These are phyloP conservation scores for Sebastes oblongus DNA, from an alignment of 2,797 vertebrate genomes.

Conservation along the genomic window DNA sequence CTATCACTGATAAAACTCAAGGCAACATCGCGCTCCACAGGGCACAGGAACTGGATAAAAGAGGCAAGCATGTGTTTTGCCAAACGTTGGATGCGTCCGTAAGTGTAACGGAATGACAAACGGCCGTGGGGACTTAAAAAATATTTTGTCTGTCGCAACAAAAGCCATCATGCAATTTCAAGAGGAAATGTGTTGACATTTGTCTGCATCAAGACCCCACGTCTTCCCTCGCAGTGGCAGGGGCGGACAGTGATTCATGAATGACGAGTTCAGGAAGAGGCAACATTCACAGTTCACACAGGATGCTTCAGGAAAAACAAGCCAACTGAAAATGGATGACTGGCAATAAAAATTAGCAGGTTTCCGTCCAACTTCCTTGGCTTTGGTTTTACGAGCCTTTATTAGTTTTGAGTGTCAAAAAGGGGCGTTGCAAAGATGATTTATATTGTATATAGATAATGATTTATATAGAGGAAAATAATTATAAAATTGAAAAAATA, in stretches of 20 bases:
- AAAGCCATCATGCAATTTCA: constrained; percentile 35
- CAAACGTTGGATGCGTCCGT: background rate
- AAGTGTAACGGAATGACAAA: constrained; percentile 17
- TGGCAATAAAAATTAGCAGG: constrained; percentile 60
- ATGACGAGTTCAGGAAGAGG: constrained; percentile 70
- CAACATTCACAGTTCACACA: constrained; percentile 73
- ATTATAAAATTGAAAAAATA: background rate
- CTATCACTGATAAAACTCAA: background rate
- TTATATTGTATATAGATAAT: background rate
- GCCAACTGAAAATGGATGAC: constrained; percentile 55
- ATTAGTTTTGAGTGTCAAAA: constrained; percentile 17
- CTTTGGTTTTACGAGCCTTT: constrained; percentile 29
- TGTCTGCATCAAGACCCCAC: constrained; percentile 36
- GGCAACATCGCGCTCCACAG: background rate
- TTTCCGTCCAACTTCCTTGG: constrained; percentile 47
- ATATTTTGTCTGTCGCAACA: constrained; percentile 46
- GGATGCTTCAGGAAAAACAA: constrained; percentile 69
- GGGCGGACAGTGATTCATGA: constrained; percentile 62
- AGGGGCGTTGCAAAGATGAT: background rate
- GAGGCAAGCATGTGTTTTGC: constrained; percentile 1
- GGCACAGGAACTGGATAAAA: constrained; percentile 2
- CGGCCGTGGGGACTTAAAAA: constrained; percentile 5
- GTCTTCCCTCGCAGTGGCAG: constrained; percentile 42
- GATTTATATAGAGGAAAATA: background rate
- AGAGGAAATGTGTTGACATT: constrained; percentile 57